phyloP scores from a whole-genome alignment of 2,888 invertebrate genomes.

The Perdita meconis region DNA sequence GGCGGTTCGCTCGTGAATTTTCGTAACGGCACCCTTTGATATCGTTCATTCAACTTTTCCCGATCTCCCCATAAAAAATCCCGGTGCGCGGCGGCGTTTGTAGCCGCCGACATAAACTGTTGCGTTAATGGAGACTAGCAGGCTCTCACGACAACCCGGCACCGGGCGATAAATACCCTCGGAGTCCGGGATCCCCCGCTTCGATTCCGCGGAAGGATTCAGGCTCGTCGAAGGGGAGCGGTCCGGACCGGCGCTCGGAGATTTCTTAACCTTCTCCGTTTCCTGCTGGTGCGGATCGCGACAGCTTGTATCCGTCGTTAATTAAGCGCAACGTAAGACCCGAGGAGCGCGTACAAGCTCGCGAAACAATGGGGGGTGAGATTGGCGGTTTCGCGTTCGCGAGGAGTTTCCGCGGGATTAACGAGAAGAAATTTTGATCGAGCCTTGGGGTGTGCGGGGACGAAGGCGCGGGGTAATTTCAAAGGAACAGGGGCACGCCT shows the following conservation, averaged over 20 bases:
- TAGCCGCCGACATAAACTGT: slow-evolving; percentile 59
- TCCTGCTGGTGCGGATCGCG: background rate
- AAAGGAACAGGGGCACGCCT: slow-evolving; percentile 5
- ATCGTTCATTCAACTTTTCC: slow-evolving; percentile 61
- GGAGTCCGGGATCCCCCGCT: slow-evolving; percentile 16
- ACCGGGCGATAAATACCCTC: slow-evolving; percentile 39
- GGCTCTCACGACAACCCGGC: slow-evolving; percentile 16
- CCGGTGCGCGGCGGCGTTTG: slow-evolving; percentile 48
- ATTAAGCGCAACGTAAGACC: slow-evolving; percentile 14
- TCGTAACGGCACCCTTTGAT: slow-evolving; percentile 60
- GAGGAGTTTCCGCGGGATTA: background rate
- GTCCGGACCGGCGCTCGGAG: slow-evolving; percentile 16
- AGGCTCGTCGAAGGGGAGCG: slow-evolving; percentile 16
- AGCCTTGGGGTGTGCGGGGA: background rate
- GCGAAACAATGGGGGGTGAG: background rate
- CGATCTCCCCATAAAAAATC: slow-evolving; percentile 61
- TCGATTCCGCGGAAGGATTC: slow-evolving; percentile 34
- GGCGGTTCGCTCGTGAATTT: slow-evolving; percentile 57
- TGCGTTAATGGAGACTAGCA: slow-evolving; percentile 62
- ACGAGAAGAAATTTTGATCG: too few relatives aligned
- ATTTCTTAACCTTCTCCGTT: slow-evolving; percentile 17
- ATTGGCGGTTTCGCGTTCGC: background rate
- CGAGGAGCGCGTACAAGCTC: background rate
- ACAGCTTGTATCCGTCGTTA: slow-evolving; percentile 8
- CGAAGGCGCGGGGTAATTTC: background rate